Conservation (phyloP, 2,113 vertebrate genomes). For the Rhynchomys soricoides region DNA sequence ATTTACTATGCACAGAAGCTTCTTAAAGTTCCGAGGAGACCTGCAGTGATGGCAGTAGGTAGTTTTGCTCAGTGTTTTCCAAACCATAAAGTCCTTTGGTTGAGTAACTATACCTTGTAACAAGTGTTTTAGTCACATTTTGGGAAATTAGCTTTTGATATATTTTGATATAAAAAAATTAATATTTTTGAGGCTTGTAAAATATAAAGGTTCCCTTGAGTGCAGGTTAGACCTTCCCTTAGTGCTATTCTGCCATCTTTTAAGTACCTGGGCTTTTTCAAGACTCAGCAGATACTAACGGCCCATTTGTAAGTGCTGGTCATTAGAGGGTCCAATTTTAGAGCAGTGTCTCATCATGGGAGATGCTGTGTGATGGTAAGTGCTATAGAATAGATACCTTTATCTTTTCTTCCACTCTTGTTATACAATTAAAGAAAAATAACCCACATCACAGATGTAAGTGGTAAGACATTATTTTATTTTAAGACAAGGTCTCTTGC, state of each 20-base stretch:
- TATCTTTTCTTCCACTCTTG: not conserved
- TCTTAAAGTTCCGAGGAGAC: not conserved
- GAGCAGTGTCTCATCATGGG: not conserved
- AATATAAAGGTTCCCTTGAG: not conserved
- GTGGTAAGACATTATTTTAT: not conserved
- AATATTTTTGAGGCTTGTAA: constrained; percentile 25
- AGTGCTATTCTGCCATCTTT: not conserved
- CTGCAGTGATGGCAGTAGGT: not conserved
- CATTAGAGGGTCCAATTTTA: not conserved
- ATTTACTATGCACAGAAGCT: not conserved
- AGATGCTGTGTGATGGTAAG: not conserved
- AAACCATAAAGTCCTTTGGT: not conserved
- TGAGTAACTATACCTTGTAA: not conserved
- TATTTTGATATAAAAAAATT: constrained; percentile 30
- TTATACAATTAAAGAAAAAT: constrained; percentile 37
- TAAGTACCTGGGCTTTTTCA: not conserved
- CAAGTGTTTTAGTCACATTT: constrained; percentile 2
- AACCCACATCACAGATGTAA: constrained; percentile 20
- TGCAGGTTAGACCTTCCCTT: not conserved
- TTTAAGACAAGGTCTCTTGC: not conserved
- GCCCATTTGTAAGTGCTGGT: not conserved
- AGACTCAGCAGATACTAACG: not conserved
- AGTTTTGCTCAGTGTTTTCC: not conserved
- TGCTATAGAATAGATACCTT: not conserved
- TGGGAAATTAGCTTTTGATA: constrained; percentile 26